phyloP scores from a whole-genome alignment of 2,888 invertebrate genomes.

The Strigamia crassipes region DNA sequence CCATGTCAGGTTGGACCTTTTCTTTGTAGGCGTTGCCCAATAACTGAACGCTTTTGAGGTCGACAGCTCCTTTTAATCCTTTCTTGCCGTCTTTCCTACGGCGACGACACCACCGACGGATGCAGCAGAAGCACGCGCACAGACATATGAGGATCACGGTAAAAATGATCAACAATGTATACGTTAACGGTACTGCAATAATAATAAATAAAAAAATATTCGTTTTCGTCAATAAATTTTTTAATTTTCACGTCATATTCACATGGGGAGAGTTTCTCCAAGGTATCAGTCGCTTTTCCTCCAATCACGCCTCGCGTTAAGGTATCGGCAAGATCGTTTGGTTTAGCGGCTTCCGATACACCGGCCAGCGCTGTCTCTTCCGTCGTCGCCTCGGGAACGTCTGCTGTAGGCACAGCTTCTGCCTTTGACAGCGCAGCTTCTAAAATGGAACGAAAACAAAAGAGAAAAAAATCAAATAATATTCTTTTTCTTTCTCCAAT shows the following conservation, averaged over 20 bases:
- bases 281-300: not conserved
- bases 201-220: not conserved
- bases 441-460: not conserved
- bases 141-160: slow-evolving; percentile 62
- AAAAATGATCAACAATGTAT: slow-evolving; percentile 48
- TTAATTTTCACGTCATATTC: not conserved
- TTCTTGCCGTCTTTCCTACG: slow-evolving; percentile 93
- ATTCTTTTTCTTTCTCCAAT: not conserved
- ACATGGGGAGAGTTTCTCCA: not conserved
- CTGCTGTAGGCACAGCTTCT: not conserved
- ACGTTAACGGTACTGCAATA: slow-evolving; percentile 49
- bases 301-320: not conserved
- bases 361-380: not conserved
- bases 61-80: slow-evolving; percentile 86
- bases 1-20: slow-evolving; percentile 89
- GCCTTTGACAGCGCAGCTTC: not conserved
- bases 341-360: not conserved
- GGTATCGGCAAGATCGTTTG: not conserved
- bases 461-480: not conserved
- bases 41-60: slow-evolving; percentile 94
- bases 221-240: not conserved
- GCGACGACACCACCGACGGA: slow-evolving; percentile 88
- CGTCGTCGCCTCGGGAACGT: slow-evolving; percentile 10
- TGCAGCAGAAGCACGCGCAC: slow-evolving; percentile 87
- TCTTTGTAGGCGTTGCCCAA: slow-evolving; percentile 96